Base-by-base conservation (phyloP, 2,888 invertebrate genomes). In the Pristionchus exspectatus region DNA sequence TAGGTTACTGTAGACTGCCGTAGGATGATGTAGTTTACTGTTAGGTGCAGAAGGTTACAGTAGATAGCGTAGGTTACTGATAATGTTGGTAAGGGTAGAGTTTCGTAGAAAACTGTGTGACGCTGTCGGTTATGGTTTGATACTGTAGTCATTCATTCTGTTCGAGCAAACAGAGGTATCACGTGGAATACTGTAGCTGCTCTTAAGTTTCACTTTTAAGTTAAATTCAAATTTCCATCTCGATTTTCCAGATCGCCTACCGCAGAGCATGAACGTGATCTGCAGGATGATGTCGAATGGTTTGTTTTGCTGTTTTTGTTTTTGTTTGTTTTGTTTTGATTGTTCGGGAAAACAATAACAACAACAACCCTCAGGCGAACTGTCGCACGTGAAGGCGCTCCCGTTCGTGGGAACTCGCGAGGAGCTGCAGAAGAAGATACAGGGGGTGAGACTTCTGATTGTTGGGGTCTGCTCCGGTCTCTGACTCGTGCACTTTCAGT, bases 211-310 rank as follows among this genome's bases (percentile, higher is more conserved):
- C n/a, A n/a, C n/a, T n/a, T n/a, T n/a, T n/a, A n/a, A n/a, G n/a
- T n/a, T n/a, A n/a, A n/a, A n/a, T n/a, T n/a, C n/a, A n/a, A 50
- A 10, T 9, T 7, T 50, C 44, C 44, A 50, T 50, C 44, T 50
- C 44, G 44, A 50, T 50, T n/a, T 66, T 66, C 27, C 66, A 66
- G 66, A 66, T n/a, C 66, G 66, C 16, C 27, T 66, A n/a, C 66
- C 66, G 27, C 66, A 66, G 66, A 66, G 66, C 66, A 66, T 66
- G 66, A 66, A 66, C 66, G 66, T 27, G 24, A 66, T 66, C 66
- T 66, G 66, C 66, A 27, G 9, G 66, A 66, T 66, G 66, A 66
- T 66, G 24, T 27, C 66, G n/a, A 24, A 27, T 27, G 66, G 66
- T 66, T 27, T 66, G 66, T n/a, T 66, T 66, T n/a, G 16, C 0